These are phyloP conservation scores for Eupithecia dodoneata DNA, from an alignment of 2,888 invertebrate genomes.

Conservation along the genomic window DNA sequence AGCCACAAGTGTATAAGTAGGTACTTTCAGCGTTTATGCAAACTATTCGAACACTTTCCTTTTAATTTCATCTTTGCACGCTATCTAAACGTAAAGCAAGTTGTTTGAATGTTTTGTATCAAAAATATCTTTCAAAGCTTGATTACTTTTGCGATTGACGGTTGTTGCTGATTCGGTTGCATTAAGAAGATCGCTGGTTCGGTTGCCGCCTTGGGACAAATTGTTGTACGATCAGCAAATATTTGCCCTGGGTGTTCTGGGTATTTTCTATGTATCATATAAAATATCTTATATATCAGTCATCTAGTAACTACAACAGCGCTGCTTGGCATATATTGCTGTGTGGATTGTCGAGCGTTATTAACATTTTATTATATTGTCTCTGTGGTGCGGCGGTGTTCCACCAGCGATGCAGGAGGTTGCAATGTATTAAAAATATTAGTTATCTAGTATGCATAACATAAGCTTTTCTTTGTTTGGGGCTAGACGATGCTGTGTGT, in stretches of 20 bases:
- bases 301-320: no score
- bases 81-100: slow-evolving; percentile 2
- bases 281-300: no score
- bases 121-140: not conserved
- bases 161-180: no score
- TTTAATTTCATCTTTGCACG: slow-evolving; percentile 27
- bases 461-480: not conserved
- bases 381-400: not conserved
- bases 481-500: not conserved
- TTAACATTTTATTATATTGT: not conserved
- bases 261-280: no score
- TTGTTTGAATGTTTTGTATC: not conserved
- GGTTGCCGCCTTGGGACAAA: no score
- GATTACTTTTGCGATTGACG: not conserved
- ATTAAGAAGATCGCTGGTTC: no score
- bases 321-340: no score
- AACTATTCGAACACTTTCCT: slow-evolving; percentile 19
- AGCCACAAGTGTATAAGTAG: slow-evolving; percentile 7
- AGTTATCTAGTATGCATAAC: not conserved
- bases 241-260: no score
- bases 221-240: no score
- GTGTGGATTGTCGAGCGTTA: no score
- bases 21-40: slow-evolving; percentile 12
- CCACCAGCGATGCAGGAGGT: not conserved
- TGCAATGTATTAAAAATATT: not conserved